Base-by-base conservation (phyloP, 2,113 vertebrate species). In the Pseudorasbora parva region DNA sequence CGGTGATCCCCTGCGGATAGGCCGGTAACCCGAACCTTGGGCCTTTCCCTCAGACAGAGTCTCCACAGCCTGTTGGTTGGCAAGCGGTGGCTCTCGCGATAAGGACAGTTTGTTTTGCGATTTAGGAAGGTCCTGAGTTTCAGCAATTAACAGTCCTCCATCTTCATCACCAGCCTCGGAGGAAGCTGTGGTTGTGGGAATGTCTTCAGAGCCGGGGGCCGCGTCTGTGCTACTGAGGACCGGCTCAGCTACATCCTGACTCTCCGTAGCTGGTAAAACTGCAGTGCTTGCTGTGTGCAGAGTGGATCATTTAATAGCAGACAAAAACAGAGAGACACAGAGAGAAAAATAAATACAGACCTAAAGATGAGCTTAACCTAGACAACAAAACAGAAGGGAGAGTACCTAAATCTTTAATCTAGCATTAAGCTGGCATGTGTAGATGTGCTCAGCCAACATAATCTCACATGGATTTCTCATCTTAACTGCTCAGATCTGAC, bases 1-100 rank as follows among this genome's bases (percentile, higher is more conserved):
- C 0, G 95, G 95, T 3, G 93, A 92, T 17, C 96, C 95, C 87
- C 96, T 93, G 49, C 96, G 95, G 71, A 94, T 93, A 1, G 96
- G 93, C 87, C 93, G 95, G 88, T 95, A 94, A 75, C 78, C 84
- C 87, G 49, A 71, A 62, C 88, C 88, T 92, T 92, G 86, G 91
- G 0, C 89, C 87, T 30, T 93, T 81, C 87, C 0, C 88, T 87
- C 89, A 5, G 85, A 87, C 37, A 88, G 21, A 49, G 91, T 92
- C 84, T 96, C 95, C 88, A 93, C 87, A 0, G 90, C 89, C 0
- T 91, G 91, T 82, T 93, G 94, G 86, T 93, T 94, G 82, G 81
- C 86, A 19, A 83, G 85, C 49, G 86, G 49, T 54, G 62, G 51
- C 33, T 78, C 84, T 0, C 7, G 41, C 64, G 85, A 30, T 86